These are phyloP conservation scores for Drosophila triauraria DNA, from an alignment of 1,140 invertebrate genomes.

Conservation along the genomic window DNA sequence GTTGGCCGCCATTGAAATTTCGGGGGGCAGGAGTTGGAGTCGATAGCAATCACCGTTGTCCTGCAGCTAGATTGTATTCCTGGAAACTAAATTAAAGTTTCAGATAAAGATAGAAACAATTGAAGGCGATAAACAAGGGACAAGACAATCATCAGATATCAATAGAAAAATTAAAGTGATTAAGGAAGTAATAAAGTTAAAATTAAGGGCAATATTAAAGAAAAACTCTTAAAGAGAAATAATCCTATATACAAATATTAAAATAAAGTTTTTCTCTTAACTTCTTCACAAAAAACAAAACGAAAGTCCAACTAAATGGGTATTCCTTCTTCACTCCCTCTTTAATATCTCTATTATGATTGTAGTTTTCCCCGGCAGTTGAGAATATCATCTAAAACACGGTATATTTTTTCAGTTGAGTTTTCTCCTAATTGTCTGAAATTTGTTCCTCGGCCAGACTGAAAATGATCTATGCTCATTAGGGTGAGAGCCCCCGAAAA, in stretches of 20 bases:
- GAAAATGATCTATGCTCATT: constrained; percentile 77
- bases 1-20: constrained; percentile 55
- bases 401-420: constrained; percentile 34
- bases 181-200: background rate
- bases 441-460: constrained; percentile 58
- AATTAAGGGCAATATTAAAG: background rate
- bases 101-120: constrained; percentile 20
- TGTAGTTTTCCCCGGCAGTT: constrained; percentile 13
- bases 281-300: constrained; percentile 5
- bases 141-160: background rate
- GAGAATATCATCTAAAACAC: constrained; percentile 19
- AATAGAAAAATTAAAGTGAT: background rate
- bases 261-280: background rate
- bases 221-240: background rate
- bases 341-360: constrained; percentile 30
- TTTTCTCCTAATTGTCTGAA: constrained; percentile 65
- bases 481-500: constrained; percentile 30
- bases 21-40: background rate
- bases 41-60: constrained; percentile 33
- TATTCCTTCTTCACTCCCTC: background rate
- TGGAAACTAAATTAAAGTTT: constrained; percentile 22
- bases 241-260: background rate
- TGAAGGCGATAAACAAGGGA: background rate
- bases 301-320: constrained; percentile 10
- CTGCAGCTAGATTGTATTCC: constrained; percentile 27